phyloP scores from a whole-genome alignment of 2,888 invertebrate species.

The Macrophya alboannulata region DNA sequence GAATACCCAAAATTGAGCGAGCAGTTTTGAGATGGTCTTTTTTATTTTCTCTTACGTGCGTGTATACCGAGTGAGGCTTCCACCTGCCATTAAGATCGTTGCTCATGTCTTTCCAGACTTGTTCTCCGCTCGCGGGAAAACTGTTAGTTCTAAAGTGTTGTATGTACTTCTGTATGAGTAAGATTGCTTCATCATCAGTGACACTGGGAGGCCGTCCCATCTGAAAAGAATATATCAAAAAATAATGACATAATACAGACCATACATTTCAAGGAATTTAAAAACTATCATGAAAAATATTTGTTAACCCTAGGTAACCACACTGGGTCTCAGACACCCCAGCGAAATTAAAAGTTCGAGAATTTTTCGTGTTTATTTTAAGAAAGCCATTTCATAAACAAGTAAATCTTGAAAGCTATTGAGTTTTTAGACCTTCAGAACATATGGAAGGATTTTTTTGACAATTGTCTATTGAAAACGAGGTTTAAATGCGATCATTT shows the following conservation, averaged over 20 bases:
- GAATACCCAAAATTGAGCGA: not conserved
- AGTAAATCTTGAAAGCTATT: too few species aligned
- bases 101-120: slow-evolving; percentile 15
- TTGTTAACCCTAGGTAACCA: too few species aligned
- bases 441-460: too few species aligned
- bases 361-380: too few species aligned
- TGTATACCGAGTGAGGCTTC: not conserved
- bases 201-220: not conserved
- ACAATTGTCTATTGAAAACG: too few species aligned
- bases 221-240: not conserved
- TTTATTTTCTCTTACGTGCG: not conserved
- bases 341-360: too few species aligned
- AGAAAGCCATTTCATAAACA: too few species aligned
- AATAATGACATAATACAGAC: not conserved
- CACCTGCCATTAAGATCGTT: not conserved
- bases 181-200: not conserved
- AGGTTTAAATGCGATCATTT: too few species aligned
- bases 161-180: slow-evolving; percentile 1
- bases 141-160: not conserved
- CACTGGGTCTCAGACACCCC: too few species aligned
- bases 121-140: not conserved
- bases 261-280: not conserved
- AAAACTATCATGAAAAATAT: not conserved
- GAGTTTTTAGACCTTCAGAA: too few species aligned
- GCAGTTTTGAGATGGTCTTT: slow-evolving; percentile 2